Base-by-base conservation (phyloP, 2,888 invertebrate species). In the Uloborus plumipes region DNA sequence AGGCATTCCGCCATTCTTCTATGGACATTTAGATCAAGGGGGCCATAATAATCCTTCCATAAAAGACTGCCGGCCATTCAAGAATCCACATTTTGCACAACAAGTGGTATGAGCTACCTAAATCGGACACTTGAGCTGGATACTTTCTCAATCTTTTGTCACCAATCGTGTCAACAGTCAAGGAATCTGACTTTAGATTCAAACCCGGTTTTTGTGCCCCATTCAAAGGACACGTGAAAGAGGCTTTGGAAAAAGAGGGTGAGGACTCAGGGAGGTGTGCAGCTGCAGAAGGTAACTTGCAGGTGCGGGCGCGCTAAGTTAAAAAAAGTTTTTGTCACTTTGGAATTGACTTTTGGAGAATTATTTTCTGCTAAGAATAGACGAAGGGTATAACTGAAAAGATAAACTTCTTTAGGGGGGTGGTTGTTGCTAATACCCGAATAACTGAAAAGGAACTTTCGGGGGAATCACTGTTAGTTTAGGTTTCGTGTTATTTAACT, bases 131-230 rank as follows among this genome's bases (percentile, higher is more conserved):
- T 67, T 22, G 75, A 76, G 20, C 39, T 39, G 47, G 69, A 31
- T 47, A 76, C 67, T 76, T 76, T 53, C 75, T 76, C 75, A 76
- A 76, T 67, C 75, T 76, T 76, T 76, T 76, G 67, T 76, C 65
- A 49, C 20, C n/a, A 18, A 26, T 49, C 66, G 59, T 79, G 78
- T 79, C 78, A 79, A 79, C 72, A 66, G 59, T 53, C 22, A 49
- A 66, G 66, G 47, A 65, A 72, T 71, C 65, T 65, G 71, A 70
- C 65, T 70, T 53, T 20, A 51, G 15, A 22, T 55, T 20, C 16
- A 53, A 18, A 14, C 18, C 22, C n/a, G 18, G 18, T n/a, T 39
- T 18, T 13, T 53, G 53, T 39, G 13, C 15, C 58, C 69, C 39
- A 16, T 69, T 55, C 47, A 20, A 53, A 67, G 67, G 49, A 55